Percentiles rank a stretch among this genome's conserved stretches.
phyloP scores from a whole-genome alignment of 2,888 invertebrate species.

The Oscheius sp. region DNA sequence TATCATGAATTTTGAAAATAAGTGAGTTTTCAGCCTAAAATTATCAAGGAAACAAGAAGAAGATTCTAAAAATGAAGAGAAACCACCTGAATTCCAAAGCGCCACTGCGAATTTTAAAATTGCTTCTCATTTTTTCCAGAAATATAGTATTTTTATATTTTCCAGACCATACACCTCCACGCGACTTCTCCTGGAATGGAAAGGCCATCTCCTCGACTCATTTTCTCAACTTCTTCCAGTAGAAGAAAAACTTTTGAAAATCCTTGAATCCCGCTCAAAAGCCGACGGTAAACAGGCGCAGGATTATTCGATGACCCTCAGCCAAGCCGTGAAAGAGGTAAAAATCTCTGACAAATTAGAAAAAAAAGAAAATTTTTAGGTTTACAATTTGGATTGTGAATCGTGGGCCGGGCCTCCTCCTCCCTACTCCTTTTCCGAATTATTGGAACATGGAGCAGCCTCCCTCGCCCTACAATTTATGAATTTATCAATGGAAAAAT shows the following conservation, averaged over 20 bases:
- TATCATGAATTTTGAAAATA: slow-evolving; percentile 43
- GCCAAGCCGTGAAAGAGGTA: slow-evolving; percentile 21
- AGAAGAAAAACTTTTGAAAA: slow-evolving; percentile 35
- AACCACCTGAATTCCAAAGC: no score
- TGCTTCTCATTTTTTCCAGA: no score
- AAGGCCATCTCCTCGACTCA: slow-evolving; percentile 37
- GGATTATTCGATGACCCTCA: slow-evolving; percentile 10
- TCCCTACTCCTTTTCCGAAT: slow-evolving; percentile 26
- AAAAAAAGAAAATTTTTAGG: neutral
- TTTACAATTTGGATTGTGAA: slow-evolving; percentile 10
- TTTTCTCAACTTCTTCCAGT: slow-evolving; percentile 50
- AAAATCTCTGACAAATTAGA: neutral
- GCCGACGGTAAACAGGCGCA: slow-evolving; percentile 15
- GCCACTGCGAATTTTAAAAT: no score
- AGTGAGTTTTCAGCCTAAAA: slow-evolving; percentile 24
- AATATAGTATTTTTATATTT: no score
- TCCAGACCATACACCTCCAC: slow-evolving; percentile 41
- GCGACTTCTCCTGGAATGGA: slow-evolving; percentile 41
- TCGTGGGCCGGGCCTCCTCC: slow-evolving; percentile 23
- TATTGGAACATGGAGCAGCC: slow-evolving; percentile 25
- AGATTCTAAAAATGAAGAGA: no score
- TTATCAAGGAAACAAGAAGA: no score
- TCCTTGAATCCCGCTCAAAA: slow-evolving; percentile 22
- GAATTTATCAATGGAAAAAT: slow-evolving; percentile 12
- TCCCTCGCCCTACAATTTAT: slow-evolving; percentile 33